phyloP scores from a whole-genome alignment of 2,797 vertebrate genomes.

The Aldrovandia affinis region DNA sequence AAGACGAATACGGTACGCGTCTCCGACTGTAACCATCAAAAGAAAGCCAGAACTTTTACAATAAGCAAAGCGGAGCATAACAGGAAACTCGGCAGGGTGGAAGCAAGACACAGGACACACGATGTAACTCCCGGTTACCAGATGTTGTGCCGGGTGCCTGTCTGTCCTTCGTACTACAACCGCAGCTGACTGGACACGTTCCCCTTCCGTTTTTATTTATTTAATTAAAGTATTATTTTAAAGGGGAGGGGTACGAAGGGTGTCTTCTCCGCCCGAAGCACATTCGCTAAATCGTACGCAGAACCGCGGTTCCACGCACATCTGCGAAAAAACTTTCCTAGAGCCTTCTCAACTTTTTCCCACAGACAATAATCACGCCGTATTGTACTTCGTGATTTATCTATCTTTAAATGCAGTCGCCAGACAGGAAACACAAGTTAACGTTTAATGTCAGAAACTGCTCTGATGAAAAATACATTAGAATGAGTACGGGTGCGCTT shows the following conservation, averaged over 20 bases:
- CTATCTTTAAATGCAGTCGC: conserved; percentile 1
- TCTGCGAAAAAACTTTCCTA: conserved; percentile 14
- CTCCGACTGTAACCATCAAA: conserved; percentile 62
- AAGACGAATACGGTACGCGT: conserved; percentile 62
- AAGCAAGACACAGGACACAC: conserved; percentile 59
- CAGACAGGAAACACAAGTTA: not conserved
- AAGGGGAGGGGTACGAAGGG: conserved; percentile 1
- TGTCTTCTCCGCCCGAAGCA: not conserved
- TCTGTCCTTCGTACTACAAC: conserved; percentile 19
- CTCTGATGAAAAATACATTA: not conserved
- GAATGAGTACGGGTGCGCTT: not conserved
- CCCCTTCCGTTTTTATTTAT: conserved; percentile 10
- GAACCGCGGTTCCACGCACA: not conserved
- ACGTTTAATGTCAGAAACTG: not conserved
- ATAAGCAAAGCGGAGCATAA: conserved; percentile 70
- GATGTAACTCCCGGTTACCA: conserved; percentile 72
- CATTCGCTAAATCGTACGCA: not conserved
- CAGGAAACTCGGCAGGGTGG: conserved; percentile 73
- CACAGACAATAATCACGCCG: not conserved
- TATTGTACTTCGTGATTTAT: not conserved
- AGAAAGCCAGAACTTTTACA: conserved; percentile 60
- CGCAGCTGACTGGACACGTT: conserved; percentile 22
- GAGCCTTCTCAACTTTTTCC: not conserved
- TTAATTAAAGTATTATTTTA: conserved; percentile 12
- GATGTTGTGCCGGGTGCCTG: conserved; percentile 64